These are phyloP conservation scores for Chaetodon auriga DNA, from an alignment of 2,113 vertebrate species.

Conservation along the genomic window DNA sequence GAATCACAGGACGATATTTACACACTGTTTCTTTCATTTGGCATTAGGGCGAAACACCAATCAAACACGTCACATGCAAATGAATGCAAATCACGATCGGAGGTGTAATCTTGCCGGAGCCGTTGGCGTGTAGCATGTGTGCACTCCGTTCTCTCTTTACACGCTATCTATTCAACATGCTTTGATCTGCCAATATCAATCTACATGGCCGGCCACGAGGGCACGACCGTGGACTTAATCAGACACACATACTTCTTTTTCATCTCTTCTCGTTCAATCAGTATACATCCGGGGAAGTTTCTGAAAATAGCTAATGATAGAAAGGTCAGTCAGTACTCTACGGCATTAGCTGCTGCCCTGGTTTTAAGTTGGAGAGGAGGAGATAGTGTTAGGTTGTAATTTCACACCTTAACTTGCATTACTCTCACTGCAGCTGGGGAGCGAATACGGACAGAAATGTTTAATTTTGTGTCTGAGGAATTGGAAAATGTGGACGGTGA, in stretches of 20 bases:
- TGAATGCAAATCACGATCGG: constrained; percentile 33
- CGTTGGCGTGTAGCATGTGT: constrained; percentile 9
- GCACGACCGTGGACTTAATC: constrained; percentile 16
- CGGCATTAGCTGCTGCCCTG: constrained; percentile 43
- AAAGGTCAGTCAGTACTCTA: constrained; percentile 46
- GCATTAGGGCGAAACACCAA: constrained; percentile 38
- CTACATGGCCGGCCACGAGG: constrained; percentile 22
- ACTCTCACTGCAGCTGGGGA: constrained; percentile 41
- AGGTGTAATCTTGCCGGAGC: constrained; percentile 32
- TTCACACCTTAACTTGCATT: constrained; percentile 68
- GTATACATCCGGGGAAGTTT: constrained; percentile 45
- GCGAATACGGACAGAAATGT: constrained; percentile 43
- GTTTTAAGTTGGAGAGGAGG: constrained; percentile 39
- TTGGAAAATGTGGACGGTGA: constrained; percentile 43
- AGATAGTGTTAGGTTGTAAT: constrained; percentile 67
- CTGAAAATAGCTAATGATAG: constrained; percentile 66
- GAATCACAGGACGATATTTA: constrained; percentile 8
- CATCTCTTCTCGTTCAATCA: constrained; percentile 56
- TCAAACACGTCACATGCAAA: constrained; percentile 52
- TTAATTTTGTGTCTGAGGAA: constrained; percentile 56
- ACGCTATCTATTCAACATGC: constrained; percentile 42
- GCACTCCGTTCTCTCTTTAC: constrained; percentile 39
- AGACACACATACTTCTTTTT: constrained; percentile 36
- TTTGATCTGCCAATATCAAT: constrained; percentile 71
- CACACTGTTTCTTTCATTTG: constrained; percentile 32